Percentiles rank a stretch among this genome's conserved stretches.
These are phyloP conservation scores for Limnephilus rhombicus DNA, from an alignment of 2,888 invertebrate species.

Conservation along the genomic window DNA sequence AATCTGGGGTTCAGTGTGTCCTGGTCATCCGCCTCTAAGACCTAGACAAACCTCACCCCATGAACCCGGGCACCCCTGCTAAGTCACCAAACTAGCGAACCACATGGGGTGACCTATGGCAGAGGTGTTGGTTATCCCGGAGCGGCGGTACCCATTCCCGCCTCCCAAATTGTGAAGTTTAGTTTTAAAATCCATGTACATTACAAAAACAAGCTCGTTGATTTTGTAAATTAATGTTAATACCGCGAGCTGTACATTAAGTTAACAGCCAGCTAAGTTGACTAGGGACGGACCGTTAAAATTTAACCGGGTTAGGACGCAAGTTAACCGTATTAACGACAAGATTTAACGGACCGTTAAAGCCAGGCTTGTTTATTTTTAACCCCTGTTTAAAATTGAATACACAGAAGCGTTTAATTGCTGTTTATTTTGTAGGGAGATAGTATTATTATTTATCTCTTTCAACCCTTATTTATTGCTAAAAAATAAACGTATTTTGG, in stretches of 20 bases:
- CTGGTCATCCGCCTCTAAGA: too few species aligned
- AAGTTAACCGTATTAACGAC: slow-evolving; percentile 22
- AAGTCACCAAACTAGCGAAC: too few species aligned
- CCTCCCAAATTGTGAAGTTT: too few species aligned
- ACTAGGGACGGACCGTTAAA: background rate
- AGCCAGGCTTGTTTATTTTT: slow-evolving; percentile 17
- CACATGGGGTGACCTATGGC: too few species aligned
- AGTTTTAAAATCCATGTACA: background rate
- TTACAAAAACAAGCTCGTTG: background rate
- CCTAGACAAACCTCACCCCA: too few species aligned
- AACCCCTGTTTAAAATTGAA: slow-evolving; percentile 19
- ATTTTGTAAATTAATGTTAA: background rate
- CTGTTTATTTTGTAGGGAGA: background rate
- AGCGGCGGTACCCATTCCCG: too few species aligned
- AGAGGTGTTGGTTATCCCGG: too few species aligned
- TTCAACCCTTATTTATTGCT: background rate
- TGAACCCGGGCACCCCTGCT: too few species aligned
- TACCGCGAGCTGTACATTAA: background rate
- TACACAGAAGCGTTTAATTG: slow-evolving; percentile 2
- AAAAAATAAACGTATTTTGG: background rate
- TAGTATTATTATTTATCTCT: background rate
- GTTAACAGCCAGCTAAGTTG: background rate
- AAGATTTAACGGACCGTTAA: slow-evolving; percentile 16
- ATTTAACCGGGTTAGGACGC: background rate
- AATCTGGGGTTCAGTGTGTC: too few species aligned